These are phyloP conservation scores for Phenganax subtilis DNA, from an alignment of 92 coral and sea anemone species.

Conservation along the genomic window DNA sequence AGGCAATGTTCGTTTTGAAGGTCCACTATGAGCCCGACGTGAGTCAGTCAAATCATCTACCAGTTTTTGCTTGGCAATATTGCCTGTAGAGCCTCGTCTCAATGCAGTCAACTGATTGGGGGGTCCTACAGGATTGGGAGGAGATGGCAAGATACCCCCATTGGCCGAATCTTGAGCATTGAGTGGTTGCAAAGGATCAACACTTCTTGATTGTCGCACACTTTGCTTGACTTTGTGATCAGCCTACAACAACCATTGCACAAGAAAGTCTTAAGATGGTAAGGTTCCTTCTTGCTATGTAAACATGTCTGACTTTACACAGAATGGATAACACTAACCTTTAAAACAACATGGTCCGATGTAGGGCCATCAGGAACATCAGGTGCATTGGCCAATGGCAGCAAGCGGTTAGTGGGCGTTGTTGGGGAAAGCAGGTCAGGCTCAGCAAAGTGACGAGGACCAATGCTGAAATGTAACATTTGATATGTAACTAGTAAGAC, in stretches of 20 bases:
- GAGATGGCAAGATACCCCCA: slow-evolving; percentile 14
- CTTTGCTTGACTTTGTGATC: slow-evolving; percentile 18
- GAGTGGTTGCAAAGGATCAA: slow-evolving; percentile 25
- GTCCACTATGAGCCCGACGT: slow-evolving; percentile 55
- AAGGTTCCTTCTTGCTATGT: too few species aligned
- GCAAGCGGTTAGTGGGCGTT: slow-evolving; percentile 13
- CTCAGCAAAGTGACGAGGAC: slow-evolving; percentile 32
- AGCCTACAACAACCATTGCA: neutral
- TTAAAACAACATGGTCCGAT: neutral
- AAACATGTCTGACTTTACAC: too few species aligned
- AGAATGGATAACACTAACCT: neutral
- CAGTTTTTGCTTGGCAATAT: slow-evolving; percentile 24
- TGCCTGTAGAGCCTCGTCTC: slow-evolving; percentile 36
- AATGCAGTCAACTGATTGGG: neutral
- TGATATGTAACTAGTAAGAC: too few species aligned
- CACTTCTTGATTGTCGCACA: slow-evolving; percentile 7
- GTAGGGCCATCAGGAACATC: slow-evolving; percentile 30
- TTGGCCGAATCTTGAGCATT: neutral
- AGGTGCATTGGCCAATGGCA: slow-evolving; percentile 24
- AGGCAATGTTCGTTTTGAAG: slow-evolving; percentile 40
- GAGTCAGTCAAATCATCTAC: slow-evolving; percentile 3
- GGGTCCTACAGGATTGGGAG: slow-evolving; percentile 23
- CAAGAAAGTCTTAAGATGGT: too few species aligned
- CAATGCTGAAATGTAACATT: slow-evolving; percentile 11
- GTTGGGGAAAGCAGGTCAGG: slow-evolving; percentile 31